phyloP scores from a whole-genome alignment of 2,888 invertebrate species.

The Odontomyia ornata region DNA sequence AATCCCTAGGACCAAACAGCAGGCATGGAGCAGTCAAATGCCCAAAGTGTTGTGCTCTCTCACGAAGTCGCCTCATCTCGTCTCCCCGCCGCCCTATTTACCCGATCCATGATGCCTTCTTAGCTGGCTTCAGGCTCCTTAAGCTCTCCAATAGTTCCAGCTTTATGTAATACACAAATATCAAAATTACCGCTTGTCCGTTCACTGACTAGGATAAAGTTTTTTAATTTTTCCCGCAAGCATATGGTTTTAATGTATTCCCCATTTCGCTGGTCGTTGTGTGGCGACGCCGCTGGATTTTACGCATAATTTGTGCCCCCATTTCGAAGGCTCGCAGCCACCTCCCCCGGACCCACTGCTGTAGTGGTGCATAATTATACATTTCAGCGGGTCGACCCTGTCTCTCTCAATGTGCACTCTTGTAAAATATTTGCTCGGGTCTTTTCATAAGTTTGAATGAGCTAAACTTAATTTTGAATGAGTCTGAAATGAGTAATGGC shows the following conservation, averaged over 20 bases:
- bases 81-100: conserved; percentile 15
- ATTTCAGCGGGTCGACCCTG: neutral
- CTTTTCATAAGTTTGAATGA: conserved; percentile 25
- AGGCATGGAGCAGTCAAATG: conserved; percentile 25
- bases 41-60: conserved; percentile 21
- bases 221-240: conserved; percentile 41
- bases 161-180: conserved; percentile 38
- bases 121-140: neutral
- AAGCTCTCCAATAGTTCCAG: conserved; percentile 26
- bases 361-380: conserved; percentile 30
- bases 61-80: neutral
- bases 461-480: conserved; percentile 23
- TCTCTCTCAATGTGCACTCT: conserved; percentile 16
- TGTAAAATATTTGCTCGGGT: conserved; percentile 10
- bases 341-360: neutral
- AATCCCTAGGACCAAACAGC: conserved; percentile 37
- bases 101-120: neutral
- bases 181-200: conserved; percentile 13
- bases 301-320: conserved; percentile 38
- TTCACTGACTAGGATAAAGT: conserved; percentile 33
- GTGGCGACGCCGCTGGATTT: conserved; percentile 18
- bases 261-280: conserved; percentile 5
- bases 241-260: conserved; percentile 30
- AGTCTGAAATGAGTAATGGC: neutral
- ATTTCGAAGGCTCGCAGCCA: neutral